Base-by-base conservation (phyloP, 2,113 vertebrate genomes). In the Pongo pygmaeus region DNA sequence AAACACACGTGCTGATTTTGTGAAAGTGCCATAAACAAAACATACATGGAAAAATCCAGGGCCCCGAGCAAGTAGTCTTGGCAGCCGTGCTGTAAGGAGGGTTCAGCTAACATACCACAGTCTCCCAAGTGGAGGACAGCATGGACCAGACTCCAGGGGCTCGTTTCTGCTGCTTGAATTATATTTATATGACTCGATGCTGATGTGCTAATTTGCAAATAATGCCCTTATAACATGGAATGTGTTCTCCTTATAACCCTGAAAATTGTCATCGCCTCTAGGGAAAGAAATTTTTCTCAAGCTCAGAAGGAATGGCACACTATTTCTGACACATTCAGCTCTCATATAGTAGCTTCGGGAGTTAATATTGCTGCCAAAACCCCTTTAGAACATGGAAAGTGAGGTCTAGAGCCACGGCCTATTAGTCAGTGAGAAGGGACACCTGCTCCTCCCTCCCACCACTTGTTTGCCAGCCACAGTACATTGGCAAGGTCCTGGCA, bases 201-300 rank as follows among this genome's bases (percentile, higher is more conserved):
- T 32, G 59, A 70, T 83, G 86, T 78, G 55, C 38, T 97, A 78
- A 95, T 94, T 97, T 93, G 78, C 23, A 96, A 96, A 89, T 92
- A 84, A 89, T 87, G 61, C 75, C 84, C 93, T 92, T 96, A 64
- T 32, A 32, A 64, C 61, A 64, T 64, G 61, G 27, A 64, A 64
- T 14, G 32, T 64, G 83, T 81, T 97, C 48, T 43, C 91, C 94
- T 89, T 64, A 59, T 74, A 97, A 83, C 64, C 43, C 16, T 89
- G 67, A 83, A 97, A 89, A 89, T 84, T 94, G 67, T 94, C 93
- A 93, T 86, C 22, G 1, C 93, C 86, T 96, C 84, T 50, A 96
- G 83, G 84, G 89, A 96, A 96, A 93, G 27, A 83, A 43, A 84
- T 40, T 69, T 97, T 87, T 83, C 83, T 92, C 67, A 72, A 80